Evolutionary conservation across 2,797 vertebrate genomes (phyloP), one percentile per base, ranked within the genome.

Genomic region (Hephaestus fuliginosus): DNA sequence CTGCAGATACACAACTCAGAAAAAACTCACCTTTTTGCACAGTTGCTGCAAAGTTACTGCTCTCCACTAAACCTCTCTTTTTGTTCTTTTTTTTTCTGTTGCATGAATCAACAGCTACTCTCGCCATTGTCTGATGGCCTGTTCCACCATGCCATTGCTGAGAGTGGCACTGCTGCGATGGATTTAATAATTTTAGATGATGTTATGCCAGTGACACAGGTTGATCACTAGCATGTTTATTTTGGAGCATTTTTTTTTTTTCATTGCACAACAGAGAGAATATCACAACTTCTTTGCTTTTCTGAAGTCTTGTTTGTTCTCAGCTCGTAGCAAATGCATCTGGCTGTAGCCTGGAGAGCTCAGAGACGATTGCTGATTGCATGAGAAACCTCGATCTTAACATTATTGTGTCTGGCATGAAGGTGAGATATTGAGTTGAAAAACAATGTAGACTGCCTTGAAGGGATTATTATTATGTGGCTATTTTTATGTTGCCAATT

Each of bases 141-240:
- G 20, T 83, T 96, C 67, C 94, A 92, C 25, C 86, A 3, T 36
- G 95, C 84, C 22, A 96, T 96, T 53, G 93, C 96, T 74, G 85
- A 96, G 78, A 96, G 96, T 22, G 96, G 96, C 53, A 95, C 94
- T 8, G 93, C 94, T 73, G 85, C 80, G 1, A 83, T 95, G 66
- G 68, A 81, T 18, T 0, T 12, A 0, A 0, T 94, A 0, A 0
- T 91, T 0, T 0, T 0, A 2, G 3, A 39, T 10, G 20, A 93
- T 53, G 89, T 92, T 49, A 76, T 94, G 20, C 52, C 83, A 33
- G 0, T 7, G 3, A 70, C 55, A 1, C 71, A 93, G 90, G 95
- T 96, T 43, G 39, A 57, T 71, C 22, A 7, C 18, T 12, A 46
- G 3, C 51, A 0, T 70, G 1, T n/a, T 15, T 17, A 36, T 28